These are phyloP conservation scores for Catharus minimus DNA, from an alignment of 2,113 vertebrate species.

Conservation along the genomic window DNA sequence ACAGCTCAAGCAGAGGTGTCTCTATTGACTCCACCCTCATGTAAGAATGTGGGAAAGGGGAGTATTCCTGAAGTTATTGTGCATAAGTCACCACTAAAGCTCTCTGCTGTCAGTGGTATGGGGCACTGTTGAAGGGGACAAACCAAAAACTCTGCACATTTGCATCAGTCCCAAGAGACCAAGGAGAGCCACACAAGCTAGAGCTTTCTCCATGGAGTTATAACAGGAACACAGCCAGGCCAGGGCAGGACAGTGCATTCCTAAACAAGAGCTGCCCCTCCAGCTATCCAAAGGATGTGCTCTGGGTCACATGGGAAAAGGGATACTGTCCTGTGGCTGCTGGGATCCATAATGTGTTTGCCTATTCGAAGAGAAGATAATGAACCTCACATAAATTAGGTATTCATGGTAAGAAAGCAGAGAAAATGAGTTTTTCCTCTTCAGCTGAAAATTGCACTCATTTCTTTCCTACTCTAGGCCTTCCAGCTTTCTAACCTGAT, in stretches of 20 bases:
- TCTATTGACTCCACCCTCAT: background rate
- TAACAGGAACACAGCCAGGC: background rate
- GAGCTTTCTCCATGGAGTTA: background rate
- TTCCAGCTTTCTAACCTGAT: constrained; percentile 51
- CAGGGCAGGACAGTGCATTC: background rate
- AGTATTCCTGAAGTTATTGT: background rate
- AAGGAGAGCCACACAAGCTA: background rate
- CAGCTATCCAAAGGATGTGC: background rate
- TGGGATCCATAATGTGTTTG: background rate
- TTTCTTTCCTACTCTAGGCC: background rate
- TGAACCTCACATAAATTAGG: background rate
- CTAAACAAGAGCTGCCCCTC: background rate
- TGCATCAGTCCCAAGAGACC: background rate
- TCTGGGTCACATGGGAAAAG: background rate
- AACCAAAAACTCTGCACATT: background rate
- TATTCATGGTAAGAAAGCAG: background rate
- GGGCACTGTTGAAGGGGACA: background rate
- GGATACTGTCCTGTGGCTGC: background rate
- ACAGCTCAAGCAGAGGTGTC: background rate
- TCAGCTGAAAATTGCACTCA: background rate
- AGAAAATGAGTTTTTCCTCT: background rate
- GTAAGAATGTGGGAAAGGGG: background rate
- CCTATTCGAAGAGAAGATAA: background rate
- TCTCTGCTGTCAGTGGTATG: background rate
- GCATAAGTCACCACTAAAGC: background rate